Conservation (phyloP, 2,113 vertebrate species). For the Picathartes gymnocephalus region DNA sequence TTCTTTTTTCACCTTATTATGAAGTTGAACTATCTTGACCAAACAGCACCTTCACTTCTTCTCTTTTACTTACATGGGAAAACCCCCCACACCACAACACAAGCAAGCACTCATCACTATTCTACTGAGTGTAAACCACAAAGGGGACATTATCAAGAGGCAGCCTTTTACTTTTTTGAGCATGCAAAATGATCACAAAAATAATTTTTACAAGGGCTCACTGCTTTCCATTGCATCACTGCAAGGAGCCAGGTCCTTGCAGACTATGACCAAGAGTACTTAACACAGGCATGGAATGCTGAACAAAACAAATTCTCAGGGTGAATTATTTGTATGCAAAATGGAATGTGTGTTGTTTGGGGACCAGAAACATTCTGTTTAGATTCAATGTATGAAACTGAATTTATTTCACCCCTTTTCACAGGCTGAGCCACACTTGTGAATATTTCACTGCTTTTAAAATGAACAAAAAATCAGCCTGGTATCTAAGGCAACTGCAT, state of each 20-base stretch:
- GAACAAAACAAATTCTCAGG: background rate
- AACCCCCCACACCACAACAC: fast-evolving
- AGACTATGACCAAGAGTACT: background rate
- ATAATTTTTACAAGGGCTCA: background rate
- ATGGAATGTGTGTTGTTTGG: background rate
- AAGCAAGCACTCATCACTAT: background rate
- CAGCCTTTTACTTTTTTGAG: background rate
- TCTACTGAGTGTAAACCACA: background rate
- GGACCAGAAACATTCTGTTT: background rate
- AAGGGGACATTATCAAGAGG: background rate
- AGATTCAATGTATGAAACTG: background rate
- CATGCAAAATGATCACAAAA: background rate
- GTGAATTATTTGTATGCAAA: background rate
- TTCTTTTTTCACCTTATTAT: background rate
- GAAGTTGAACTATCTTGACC: background rate
- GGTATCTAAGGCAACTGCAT: conserved; percentile 4
- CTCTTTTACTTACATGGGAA: background rate
- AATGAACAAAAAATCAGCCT: background rate
- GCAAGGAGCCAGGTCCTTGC: background rate
- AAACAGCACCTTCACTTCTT: background rate
- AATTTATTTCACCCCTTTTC: background rate
- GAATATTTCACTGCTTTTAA: background rate
- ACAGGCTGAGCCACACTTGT: background rate
- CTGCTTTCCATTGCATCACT: background rate
- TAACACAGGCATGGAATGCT: background rate